Base-by-base conservation (phyloP, 2,888 invertebrate species). In the Salpingus planirostris region DNA sequence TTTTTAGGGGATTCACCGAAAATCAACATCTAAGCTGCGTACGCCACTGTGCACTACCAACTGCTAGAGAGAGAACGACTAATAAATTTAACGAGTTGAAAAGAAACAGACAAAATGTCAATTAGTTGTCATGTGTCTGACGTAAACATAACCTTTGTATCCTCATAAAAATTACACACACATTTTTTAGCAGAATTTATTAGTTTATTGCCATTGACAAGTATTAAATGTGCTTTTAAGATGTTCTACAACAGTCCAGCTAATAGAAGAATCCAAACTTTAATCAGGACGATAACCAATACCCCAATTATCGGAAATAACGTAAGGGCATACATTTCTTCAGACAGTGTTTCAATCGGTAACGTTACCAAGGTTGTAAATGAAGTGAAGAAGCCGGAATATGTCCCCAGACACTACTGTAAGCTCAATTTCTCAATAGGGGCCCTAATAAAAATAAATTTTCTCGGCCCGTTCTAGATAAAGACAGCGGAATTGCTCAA, bases 351-450 rank as follows among this genome's bases (percentile, higher is more conserved):
- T 26, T 76, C 76, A 21, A 84, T 88, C 47, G 86, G 82, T 45
- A 78, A 81, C 64, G 75, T 87, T 42, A 72, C 73, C 18, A 84
- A 80, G 59, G 69, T 70, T 29, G 53, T 78, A n/a, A 69, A 62
- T 38, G 54, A 62, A 25, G 76, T 87, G 1, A 75, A 74, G 49
- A 72, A 77, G 56, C 75, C 78, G 2, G 84, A 90, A 68, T 77
- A 84, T 59, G 87, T 95, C n/a, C 93, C 95, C 5, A 67, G 71
- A 49, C 78, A 81, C 50, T 88, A 85, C 59, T 68, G 87, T 88
- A 70, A 80, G 21, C n/a, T 21, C 32, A 23, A 33, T 32, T 32
- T 36, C 29, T 21, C 27, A 36, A 37, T 42, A 38, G 11, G 40
- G 24, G 28, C n/a, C 6, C 25, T 29, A 24, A 28, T 31, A 15